Conservation (phyloP, 1,140 invertebrate species). For the Cherax quadricarinatus region DNA sequence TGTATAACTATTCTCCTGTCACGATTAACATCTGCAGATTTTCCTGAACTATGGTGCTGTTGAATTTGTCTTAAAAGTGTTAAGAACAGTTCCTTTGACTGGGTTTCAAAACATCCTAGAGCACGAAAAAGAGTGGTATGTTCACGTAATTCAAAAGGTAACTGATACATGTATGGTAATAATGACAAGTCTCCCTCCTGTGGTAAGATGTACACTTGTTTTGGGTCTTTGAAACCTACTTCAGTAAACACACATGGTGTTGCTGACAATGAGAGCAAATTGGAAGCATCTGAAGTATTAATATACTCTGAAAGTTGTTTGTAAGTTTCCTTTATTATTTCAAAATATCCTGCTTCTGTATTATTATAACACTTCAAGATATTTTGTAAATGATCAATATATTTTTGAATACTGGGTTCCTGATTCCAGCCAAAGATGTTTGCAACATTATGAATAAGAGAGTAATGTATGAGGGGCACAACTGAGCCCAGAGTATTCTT, state of each 20-base stretch:
- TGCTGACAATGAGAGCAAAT: neutral
- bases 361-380: slow-evolving; percentile 9
- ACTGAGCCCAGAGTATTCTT: slow-evolving; percentile 22
- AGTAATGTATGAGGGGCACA: neutral
- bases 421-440: slow-evolving; percentile 24
- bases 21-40: neutral
- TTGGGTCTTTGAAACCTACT: slow-evolving; percentile 27
- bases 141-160: slow-evolving; percentile 39
- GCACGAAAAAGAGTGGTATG: neutral
- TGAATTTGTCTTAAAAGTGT: slow-evolving; percentile 11
- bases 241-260: slow-evolving; percentile 34
- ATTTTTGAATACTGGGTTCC: neutral
- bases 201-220: neutral
- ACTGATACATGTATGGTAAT: slow-evolving; percentile 27
- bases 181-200: slow-evolving; percentile 11
- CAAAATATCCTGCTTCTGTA: neutral
- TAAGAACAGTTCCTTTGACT: slow-evolving; percentile 19
- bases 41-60: neutral
- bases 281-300: neutral
- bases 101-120: slow-evolving; percentile 26
- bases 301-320: neutral
- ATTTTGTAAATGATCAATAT: slow-evolving; percentile 23
- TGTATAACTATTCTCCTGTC: slow-evolving; percentile 31
- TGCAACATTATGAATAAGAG: slow-evolving; percentile 19
- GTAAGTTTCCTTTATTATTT: slow-evolving; percentile 10